A percentile compares a stretch with the other conserved stretches of the same genome.
These are phyloP conservation scores for Ifrita kowaldi DNA, from an alignment of 2,113 vertebrate genomes.

Conservation along the genomic window DNA sequence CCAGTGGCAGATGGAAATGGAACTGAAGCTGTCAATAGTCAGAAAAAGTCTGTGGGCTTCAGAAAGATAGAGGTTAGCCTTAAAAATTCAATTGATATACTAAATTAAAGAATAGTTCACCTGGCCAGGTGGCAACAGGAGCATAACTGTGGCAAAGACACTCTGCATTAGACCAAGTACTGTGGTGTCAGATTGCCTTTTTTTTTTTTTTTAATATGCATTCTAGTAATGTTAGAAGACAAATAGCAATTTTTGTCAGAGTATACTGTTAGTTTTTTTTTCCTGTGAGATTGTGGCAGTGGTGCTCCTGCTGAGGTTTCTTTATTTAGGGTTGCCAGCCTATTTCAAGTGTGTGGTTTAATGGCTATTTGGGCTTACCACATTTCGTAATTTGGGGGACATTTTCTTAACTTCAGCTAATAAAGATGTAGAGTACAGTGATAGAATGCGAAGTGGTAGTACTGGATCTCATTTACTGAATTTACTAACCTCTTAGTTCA, in stretches of 20 bases:
- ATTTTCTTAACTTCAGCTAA: not conserved
- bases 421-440: not conserved
- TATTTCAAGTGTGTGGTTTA: not conserved
- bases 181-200: not conserved
- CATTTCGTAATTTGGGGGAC: not conserved
- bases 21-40: not conserved
- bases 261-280: accelerated
- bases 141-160: not conserved
- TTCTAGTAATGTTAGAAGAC: not conserved
- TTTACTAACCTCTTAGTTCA: not conserved
- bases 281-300: accelerated
- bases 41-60: not conserved
- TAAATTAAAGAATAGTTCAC: not conserved
- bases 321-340: not conserved
- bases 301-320: not conserved
- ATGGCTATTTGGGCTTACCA: not conserved
- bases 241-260: not conserved
- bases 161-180: accelerated
- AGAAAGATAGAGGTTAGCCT: not conserved
- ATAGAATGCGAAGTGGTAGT: not conserved
- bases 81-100: not conserved
- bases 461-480: not conserved
- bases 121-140: not conserved
- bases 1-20: not conserved
- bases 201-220: not conserved